phyloP scores from a whole-genome alignment of 2,888 invertebrate species.

The Heliconius charithonia region DNA sequence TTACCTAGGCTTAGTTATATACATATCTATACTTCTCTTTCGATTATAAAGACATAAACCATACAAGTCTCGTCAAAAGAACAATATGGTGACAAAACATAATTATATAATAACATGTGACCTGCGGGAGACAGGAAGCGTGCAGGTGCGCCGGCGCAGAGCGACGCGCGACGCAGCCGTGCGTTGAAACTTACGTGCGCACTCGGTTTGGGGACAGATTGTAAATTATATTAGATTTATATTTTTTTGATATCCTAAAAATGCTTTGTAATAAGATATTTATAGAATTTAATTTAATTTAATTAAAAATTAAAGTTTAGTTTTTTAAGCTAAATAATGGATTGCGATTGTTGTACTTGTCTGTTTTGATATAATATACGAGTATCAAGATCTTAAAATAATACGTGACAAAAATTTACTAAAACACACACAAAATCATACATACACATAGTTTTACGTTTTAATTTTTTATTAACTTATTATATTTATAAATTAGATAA shows the following conservation, averaged over 20 bases:
- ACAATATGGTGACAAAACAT: constrained; percentile 16
- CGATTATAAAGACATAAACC: not conserved
- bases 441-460: too few relatives aligned
- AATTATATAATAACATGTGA: constrained; percentile 31
- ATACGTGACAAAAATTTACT: too few relatives aligned
- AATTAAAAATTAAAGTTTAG: too few relatives aligned
- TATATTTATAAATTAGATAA: too few relatives aligned
- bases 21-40: not conserved
- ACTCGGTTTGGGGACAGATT: constrained; percentile 43
- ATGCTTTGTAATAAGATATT: not conserved
- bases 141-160: constrained; percentile 68
- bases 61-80: not conserved
- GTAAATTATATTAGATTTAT: constrained; percentile 4
- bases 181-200: constrained; percentile 61
- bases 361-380: not conserved
- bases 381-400: not conserved
- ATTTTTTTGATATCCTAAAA: not conserved
- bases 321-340: not conserved
- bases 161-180: constrained; percentile 58
- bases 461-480: too few relatives aligned
- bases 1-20: not conserved
- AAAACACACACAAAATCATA: too few relatives aligned
- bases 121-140: constrained; percentile 68
- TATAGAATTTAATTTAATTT: not conserved
- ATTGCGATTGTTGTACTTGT: not conserved